phyloP scores from a whole-genome alignment of 1,140 invertebrate genomes.

The Trachymyrmex cornetzi region DNA sequence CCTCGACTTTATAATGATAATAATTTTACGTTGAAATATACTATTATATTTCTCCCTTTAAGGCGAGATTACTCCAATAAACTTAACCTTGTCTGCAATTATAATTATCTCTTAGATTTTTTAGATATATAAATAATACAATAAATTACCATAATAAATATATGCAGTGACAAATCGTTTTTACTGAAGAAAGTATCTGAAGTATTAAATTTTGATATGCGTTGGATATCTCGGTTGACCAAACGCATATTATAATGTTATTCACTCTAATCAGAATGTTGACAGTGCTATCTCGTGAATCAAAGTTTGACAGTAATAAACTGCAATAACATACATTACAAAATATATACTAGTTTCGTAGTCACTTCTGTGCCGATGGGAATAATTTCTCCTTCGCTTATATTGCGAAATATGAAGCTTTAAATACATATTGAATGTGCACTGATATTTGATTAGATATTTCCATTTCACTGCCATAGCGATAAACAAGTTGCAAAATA shows the following conservation, averaged over 20 bases:
- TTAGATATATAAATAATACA: not conserved
- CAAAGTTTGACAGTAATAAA: not conserved
- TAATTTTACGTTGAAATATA: not conserved
- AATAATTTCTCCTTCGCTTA: not conserved
- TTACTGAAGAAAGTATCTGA: not conserved
- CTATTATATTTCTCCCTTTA: not conserved
- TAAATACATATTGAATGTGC: conserved; percentile 9
- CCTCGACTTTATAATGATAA: not conserved
- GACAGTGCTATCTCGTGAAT: not conserved
- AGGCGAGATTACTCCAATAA: not conserved
- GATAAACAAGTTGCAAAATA: conserved; percentile 26
- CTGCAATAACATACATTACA: not conserved
- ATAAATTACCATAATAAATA: conserved; percentile 12
- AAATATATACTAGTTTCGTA: not conserved
- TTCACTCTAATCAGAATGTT: not conserved
- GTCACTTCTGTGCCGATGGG: not conserved
- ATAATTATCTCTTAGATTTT: not conserved
- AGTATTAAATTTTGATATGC: not conserved
- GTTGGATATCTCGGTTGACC: not conserved
- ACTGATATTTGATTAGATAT: not conserved
- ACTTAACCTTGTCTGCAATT: not conserved
- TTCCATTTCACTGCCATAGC: conserved; percentile 13
- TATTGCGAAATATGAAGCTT: not conserved
- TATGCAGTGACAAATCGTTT: not conserved
- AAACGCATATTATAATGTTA: conserved; percentile 4